Conservation (phyloP, 2,113 vertebrate genomes). For the Dasypus novemcinctus region DNA sequence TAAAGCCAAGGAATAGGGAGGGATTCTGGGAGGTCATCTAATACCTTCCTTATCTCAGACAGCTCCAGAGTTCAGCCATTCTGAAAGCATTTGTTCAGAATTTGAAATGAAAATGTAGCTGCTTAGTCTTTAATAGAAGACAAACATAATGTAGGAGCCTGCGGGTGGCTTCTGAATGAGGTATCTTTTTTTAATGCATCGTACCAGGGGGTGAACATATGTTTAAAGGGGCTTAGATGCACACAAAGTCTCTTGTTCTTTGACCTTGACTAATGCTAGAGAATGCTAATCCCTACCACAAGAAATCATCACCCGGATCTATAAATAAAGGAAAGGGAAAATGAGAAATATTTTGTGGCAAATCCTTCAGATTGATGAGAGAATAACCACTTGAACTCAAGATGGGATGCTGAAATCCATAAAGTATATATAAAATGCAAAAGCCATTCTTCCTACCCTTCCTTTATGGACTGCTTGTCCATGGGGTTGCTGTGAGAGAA, state of each 20-base stretch:
- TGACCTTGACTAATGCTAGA: constrained; percentile 61
- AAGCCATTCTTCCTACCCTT: constrained; percentile 32
- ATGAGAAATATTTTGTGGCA: constrained; percentile 70
- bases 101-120: constrained; percentile 64
- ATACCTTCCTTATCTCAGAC: background rate
- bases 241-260: constrained; percentile 49
- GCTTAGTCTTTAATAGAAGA: constrained; percentile 55
- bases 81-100: constrained; percentile 48
- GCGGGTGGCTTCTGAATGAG: constrained; percentile 31
- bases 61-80: constrained; percentile 33
- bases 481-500: background rate
- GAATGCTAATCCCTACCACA: constrained; percentile 71
- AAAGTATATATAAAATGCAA: constrained; percentile 44
- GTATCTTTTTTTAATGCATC: constrained; percentile 64
- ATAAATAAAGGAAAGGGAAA: constrained; percentile 72
- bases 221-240: constrained; percentile 53
- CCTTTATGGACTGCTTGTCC: background rate
- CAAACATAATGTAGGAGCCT: constrained; percentile 38
- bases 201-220: background rate
- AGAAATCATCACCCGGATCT: constrained; percentile 51
- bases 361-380: constrained; percentile 23
- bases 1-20: background rate
- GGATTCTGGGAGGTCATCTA: background rate
- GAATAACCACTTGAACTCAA: constrained; percentile 19
- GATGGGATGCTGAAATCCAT: background rate